These are phyloP conservation scores for Beroe ovata DNA, from an alignment of 37 sponge, comb jelly and placozoan genomes.

Conservation along the genomic window DNA sequence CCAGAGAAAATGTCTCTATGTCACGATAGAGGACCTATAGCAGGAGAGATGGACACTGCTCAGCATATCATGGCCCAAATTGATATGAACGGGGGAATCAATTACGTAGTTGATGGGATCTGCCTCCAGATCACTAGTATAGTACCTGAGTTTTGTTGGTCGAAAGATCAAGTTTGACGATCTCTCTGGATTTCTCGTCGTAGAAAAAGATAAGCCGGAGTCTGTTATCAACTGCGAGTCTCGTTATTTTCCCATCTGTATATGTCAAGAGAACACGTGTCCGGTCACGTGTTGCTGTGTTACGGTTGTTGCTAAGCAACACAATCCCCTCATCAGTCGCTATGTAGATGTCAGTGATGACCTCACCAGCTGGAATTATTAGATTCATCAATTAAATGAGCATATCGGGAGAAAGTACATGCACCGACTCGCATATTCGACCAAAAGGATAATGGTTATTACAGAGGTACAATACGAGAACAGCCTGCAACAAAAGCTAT, in stretches of 20 bases:
- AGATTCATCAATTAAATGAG: no score
- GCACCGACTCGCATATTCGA: no score
- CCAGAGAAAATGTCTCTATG: neutral
- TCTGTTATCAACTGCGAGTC: neutral
- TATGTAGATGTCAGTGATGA: neutral
- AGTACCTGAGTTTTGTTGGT: slow-evolving; percentile 1
- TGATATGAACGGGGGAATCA: no score
- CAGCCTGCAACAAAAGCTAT: no score
- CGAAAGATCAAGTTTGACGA: neutral
- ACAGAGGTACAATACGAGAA: no score
- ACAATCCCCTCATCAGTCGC: slow-evolving; percentile 23
- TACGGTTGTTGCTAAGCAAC: neutral
- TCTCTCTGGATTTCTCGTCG: neutral
- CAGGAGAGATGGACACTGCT: neutral
- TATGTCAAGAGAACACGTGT: neutral
- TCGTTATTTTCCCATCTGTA: neutral
- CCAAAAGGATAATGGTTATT: no score
- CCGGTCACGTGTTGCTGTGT: neutral
- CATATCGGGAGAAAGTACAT: no score
- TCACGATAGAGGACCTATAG: neutral
- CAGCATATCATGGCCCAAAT: no score
- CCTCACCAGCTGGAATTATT: neutral
- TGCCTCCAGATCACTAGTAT: no score
- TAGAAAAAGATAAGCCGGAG: neutral
- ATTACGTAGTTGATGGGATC: no score